A percentile compares a stretch with the other conserved stretches of the same genome.
phyloP scores from a whole-genome alignment of 2,888 invertebrate genomes.

The Diploptera punctata region DNA sequence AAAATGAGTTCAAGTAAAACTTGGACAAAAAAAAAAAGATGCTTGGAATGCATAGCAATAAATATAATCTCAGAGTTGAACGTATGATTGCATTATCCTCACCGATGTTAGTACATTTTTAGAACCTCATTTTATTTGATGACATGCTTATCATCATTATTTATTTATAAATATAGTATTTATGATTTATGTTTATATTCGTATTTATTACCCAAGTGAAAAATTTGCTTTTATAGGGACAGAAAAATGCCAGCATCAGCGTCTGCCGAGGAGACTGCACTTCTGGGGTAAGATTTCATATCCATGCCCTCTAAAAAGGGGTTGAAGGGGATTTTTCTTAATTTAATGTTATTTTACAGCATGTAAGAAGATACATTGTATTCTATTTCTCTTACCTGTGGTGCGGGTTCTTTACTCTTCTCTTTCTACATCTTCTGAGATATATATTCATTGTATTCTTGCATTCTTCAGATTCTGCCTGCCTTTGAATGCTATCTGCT shows the following conservation, averaged over 20 bases:
- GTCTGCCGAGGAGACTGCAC: slow-evolving; percentile 83
- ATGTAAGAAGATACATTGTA: background rate
- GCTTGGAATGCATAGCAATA: too few relatives aligned
- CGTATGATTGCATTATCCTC: too few relatives aligned
- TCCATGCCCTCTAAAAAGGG: background rate
- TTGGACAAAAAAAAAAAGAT: too few relatives aligned
- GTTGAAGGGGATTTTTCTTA: slow-evolving; percentile 9
- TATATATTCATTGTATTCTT: slow-evolving; percentile 5
- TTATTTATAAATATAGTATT: background rate
- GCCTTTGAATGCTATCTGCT: background rate
- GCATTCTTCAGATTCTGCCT: slow-evolving; percentile 14
- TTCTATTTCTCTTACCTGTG: slow-evolving; percentile 18
- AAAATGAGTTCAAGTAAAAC: too few relatives aligned
- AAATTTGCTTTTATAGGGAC: slow-evolving; percentile 37
- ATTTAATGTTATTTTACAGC: slow-evolving; percentile 34
- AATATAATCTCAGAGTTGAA: too few relatives aligned
- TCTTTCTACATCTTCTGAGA: background rate
- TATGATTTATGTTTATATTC: background rate
- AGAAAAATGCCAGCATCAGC: slow-evolving; percentile 72
- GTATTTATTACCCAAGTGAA: slow-evolving; percentile 26
- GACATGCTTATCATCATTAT: too few relatives aligned
- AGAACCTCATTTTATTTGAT: too few relatives aligned
- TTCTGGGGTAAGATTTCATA: slow-evolving; percentile 82
- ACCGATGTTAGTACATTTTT: too few relatives aligned
- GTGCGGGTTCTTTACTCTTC: background rate